Percentiles rank a stretch among this genome's conserved stretches.
Conservation (phyloP, 2,113 vertebrate genomes). For the Pterocles burchelli region DNA sequence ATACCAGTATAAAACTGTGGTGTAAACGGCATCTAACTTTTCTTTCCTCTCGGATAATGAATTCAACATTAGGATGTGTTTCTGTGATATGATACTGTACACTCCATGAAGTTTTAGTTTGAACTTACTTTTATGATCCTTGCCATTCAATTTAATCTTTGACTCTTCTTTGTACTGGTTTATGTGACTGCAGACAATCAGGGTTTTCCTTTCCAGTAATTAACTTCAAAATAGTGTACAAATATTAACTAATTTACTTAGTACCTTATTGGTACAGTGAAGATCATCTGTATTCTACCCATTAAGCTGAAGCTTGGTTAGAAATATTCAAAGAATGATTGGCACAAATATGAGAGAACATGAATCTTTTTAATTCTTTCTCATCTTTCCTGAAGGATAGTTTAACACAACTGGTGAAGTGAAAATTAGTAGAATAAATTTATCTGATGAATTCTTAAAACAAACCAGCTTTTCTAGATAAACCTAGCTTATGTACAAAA, state of each 20-base stretch:
- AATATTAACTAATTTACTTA: neutral
- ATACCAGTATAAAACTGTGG: neutral
- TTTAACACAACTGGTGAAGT: neutral
- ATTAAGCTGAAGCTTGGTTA: neutral
- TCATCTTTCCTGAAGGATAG: neutral
- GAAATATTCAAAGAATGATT: neutral
- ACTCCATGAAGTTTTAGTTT: neutral
- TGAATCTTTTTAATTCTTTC: neutral
- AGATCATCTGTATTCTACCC: neutral
- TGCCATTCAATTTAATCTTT: neutral
- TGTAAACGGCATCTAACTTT: neutral
- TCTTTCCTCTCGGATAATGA: neutral
- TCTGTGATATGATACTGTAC: neutral
- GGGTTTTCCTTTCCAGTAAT: neutral
- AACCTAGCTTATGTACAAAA: neutral
- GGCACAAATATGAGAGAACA: neutral
- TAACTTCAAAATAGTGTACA: neutral
- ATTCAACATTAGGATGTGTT: neutral
- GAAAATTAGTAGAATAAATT: neutral
- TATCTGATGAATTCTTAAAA: neutral
- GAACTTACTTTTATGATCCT: neutral
- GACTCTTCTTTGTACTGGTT: neutral
- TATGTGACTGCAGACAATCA: neutral
- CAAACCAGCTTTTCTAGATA: neutral
- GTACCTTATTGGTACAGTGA: neutral